These are phyloP conservation scores for Silvanus unidentatus DNA, from an alignment of 2,888 invertebrate genomes.

Conservation along the genomic window DNA sequence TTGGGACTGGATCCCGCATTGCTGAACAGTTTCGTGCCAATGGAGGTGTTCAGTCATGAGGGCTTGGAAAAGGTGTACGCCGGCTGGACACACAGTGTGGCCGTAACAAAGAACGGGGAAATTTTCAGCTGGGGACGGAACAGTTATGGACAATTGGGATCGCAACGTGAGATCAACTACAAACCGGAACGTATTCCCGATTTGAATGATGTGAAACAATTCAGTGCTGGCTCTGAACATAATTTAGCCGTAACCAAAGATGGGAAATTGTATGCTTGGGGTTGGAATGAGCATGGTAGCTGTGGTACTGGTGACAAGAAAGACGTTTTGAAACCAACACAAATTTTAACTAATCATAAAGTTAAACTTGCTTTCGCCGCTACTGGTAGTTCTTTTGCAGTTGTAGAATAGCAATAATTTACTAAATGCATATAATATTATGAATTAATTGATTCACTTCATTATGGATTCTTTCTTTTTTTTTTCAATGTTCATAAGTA, in stretches of 20 bases:
- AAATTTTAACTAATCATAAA: constrained; percentile 39
- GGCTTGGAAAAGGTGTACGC: constrained; percentile 54
- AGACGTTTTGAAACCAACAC: constrained; percentile 46
- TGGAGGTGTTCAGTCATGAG: constrained; percentile 54
- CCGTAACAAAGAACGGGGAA: constrained; percentile 56
- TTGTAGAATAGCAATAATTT: constrained; percentile 41
- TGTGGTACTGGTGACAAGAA: constrained; percentile 61
- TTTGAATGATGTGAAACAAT: constrained; percentile 50
- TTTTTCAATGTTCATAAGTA: constrained; percentile 35
- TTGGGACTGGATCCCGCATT: constrained; percentile 55
- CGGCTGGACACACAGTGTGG: constrained; percentile 76
- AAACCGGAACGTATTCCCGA: constrained; percentile 48
- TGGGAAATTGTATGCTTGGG: constrained; percentile 70
- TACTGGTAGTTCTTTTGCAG: constrained; percentile 51
- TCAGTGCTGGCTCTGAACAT: constrained; percentile 75
- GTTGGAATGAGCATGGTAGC: constrained; percentile 88
- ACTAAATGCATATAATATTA: constrained; percentile 16
- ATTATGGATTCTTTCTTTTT: constrained; percentile 24
- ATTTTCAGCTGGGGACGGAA: constrained; percentile 77
- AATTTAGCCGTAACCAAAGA: constrained; percentile 62
- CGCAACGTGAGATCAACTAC: constrained; percentile 46
- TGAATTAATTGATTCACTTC: constrained; percentile 24
- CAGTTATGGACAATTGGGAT: constrained; percentile 71
- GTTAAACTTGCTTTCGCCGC: constrained; percentile 46
- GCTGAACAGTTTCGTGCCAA: constrained; percentile 48